Percentiles rank a stretch among this genome's conserved stretches.
Conservation (phyloP, 2,888 invertebrate genomes). For the Panzeria rudis region DNA sequence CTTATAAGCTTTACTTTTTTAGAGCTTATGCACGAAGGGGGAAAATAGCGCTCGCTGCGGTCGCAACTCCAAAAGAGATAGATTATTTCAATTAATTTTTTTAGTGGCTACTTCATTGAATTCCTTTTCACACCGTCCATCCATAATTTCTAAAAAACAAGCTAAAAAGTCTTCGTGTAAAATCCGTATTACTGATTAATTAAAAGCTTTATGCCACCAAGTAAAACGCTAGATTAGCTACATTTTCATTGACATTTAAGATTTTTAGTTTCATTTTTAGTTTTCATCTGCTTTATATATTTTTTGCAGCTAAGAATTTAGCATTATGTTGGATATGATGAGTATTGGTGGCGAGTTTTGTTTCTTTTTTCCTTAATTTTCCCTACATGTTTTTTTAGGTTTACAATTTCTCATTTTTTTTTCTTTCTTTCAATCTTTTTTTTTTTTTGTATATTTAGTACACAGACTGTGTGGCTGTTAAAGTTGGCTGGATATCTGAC, state of each 20-base stretch:
- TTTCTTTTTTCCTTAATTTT: constrained; percentile 48
- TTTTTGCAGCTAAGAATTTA: constrained; percentile 18
- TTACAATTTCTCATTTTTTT: constrained; percentile 14
- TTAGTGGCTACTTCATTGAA: no score
- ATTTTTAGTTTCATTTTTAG: constrained; percentile 42
- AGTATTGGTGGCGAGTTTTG: constrained; percentile 66
- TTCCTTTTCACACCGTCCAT: no score
- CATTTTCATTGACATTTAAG: constrained; percentile 39
- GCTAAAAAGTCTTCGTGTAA: no score
- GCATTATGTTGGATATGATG: constrained; percentile 62
- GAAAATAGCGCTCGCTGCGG: no score
- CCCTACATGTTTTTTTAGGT: constrained; percentile 39
- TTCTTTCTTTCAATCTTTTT: constrained; percentile 8
- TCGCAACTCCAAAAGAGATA: no score
- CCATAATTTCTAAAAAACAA: no score
- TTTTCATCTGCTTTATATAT: constrained; percentile 31
- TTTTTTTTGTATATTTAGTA: constrained; percentile 64
- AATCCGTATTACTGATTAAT: background rate
- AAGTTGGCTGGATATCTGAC: constrained; percentile 73
- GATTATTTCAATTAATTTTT: no score
- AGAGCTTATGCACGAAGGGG: no score
- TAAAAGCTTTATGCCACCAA: background rate
- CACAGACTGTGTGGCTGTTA: constrained; percentile 73
- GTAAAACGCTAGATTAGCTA: constrained; percentile 46
- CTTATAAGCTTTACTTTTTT: no score